Evolutionary conservation across 2,797 vertebrate genomes (phyloP), one percentile per base, ranked within the genome.

Genomic region (Microctenopoma steveboyesi): DNA sequence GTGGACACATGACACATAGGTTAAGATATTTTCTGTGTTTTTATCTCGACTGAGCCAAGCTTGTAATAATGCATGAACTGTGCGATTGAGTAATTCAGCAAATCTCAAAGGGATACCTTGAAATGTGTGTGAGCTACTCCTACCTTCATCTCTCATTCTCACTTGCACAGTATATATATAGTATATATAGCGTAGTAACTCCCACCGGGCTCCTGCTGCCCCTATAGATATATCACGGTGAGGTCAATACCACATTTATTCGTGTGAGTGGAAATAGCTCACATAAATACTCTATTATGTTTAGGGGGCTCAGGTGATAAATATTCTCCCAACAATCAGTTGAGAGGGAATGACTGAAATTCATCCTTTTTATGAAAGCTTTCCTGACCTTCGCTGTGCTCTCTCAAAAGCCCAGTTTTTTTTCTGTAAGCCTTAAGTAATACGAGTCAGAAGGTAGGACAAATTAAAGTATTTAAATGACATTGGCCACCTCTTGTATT

Each of bases 261-360:
- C 70, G 65, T 60, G 68, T 58, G 83, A 68, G 48, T 80, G 45
- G 48, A 79, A 83, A 89, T 81, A 46, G 45, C 57, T 72, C 85
- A 74, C 79, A 91, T 88, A 81, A 89, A 88, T 89, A 87, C 88
- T 88, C 49, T 49, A 76, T 83, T 73, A 67, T 79, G 80, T 75
- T 84, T 67, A 69, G 63, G 42, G 62, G 43, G 45, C 57, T 81
- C 49, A 10, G 56, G 57, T 2, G 1, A 67, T 37, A 73, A 71
- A 81, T 63, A 65, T 61, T 63, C 58, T 46, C 56, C 49, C 33
- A 57, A 7, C 28, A 40, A 43, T 71, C 48, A 7, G 47, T 66
- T 72, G 37, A 25, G 40, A 52, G 59, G n/a, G 30, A 69, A 27
- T 10, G 9, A 47, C 48, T 53, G 42, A 65, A 82, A 74, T 53